Conservation (phyloP, 2,797 vertebrate genomes). For the Pachyuromys duprasi region DNA sequence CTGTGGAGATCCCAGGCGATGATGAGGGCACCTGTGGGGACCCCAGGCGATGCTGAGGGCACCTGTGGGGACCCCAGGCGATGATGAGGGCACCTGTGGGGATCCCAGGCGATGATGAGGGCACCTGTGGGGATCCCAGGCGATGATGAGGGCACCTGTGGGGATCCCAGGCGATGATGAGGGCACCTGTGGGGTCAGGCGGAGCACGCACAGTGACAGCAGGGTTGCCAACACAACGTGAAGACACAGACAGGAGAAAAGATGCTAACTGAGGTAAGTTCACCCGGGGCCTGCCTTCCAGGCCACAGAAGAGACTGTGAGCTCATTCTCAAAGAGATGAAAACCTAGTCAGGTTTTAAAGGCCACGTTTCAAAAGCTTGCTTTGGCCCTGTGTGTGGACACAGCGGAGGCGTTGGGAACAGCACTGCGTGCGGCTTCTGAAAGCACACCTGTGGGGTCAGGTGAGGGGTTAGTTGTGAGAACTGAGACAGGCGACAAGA, state of each 20-base stretch:
- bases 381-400: neutral
- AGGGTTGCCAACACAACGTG: neutral
- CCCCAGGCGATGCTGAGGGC: too few species aligned
- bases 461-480: neutral
- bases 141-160: too few species aligned
- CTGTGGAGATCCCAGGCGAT: too few species aligned
- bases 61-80: too few species aligned
- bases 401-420: accelerated
- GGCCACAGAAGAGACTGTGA: neutral
- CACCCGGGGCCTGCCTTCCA: neutral
- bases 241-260: neutral
- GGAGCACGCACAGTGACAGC: accelerated
- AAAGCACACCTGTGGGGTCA: neutral
- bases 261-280: accelerated
- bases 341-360: neutral
- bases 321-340: neutral
- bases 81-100: too few species aligned
- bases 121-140: too few species aligned
- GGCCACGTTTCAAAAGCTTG: neutral
- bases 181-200: neutral
- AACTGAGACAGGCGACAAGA: neutral
- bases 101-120: too few species aligned
- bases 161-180: too few species aligned
- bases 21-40: too few species aligned
- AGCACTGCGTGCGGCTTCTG: accelerated